phyloP scores from a whole-genome alignment of 2,113 vertebrate species.

The Nothoprocta perdicaria region DNA sequence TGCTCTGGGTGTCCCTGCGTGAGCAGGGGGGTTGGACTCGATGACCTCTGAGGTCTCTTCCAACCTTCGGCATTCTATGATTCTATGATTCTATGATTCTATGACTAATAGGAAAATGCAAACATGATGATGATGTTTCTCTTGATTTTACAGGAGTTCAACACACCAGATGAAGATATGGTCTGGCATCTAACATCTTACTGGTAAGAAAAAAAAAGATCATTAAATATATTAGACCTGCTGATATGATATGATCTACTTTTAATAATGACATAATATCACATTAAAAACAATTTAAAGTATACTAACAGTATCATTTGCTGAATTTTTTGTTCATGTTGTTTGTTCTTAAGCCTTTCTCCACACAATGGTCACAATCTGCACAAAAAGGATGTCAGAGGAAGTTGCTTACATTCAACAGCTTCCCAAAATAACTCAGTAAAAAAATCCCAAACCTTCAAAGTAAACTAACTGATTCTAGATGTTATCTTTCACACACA shows the following conservation, averaged over 20 bases:
- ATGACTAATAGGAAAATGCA: background rate
- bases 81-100: too few relatives aligned
- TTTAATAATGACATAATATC: background rate
- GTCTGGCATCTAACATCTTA: background rate
- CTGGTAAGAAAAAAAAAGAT: slow-evolving; percentile 23
- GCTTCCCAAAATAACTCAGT: background rate
- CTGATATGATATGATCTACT: background rate
- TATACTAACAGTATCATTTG: background rate
- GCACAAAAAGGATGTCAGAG: background rate
- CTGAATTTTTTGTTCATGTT: background rate
- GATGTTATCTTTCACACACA: background rate
- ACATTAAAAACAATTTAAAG: background rate
- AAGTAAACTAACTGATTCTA: background rate
- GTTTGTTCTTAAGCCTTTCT: background rate
- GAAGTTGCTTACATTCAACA: background rate
- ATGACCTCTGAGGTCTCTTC: too few relatives aligned
- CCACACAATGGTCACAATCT: background rate
- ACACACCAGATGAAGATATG: background rate
- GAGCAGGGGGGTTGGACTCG: too few relatives aligned
- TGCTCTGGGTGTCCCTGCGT: too few relatives aligned
- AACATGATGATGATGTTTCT: background rate
- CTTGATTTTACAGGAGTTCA: background rate
- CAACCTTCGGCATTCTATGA: too few relatives aligned
- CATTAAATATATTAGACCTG: background rate
- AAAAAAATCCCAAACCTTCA: background rate